Base-by-base conservation (phyloP, 1,140 invertebrate genomes). In the Pseudomyrmex gracilis region DNA sequence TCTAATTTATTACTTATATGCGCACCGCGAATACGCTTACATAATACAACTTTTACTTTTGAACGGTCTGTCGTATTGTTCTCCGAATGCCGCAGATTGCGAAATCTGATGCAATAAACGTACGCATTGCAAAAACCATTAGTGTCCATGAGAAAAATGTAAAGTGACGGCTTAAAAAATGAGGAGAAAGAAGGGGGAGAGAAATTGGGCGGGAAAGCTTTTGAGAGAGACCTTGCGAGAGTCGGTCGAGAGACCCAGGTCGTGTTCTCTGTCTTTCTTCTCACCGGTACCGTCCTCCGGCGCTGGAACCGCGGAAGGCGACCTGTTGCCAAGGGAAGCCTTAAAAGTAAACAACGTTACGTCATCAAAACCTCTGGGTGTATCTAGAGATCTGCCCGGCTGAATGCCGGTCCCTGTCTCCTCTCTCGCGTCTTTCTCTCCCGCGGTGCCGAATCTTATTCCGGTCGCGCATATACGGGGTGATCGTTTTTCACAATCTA, bases 301-400 rank as follows among this genome's bases (percentile, higher is more conserved):
- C 68, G 61, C 55, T 71, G 68, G 67, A 73, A 82, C 83, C 57
- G 74, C 70, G 90, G 77, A 86, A 89, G 83, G 67, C 85, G 89
- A 91, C 90, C 90, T 91, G 90, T 91, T 91, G 90, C 90, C 84
- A 91, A 90, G 90, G 90, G 90, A 90, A 90, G 87, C 22, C 63
- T 90, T 86, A 68, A 91, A 90, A 90, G 90, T 91, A 91, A 91
- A 91, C 90, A 91, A 90, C 82, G 82, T 91, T 91, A 87, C 90
- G 90, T 90, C 90, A 91, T 82, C 77, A 63, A 67, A 60, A 73
- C 13, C 73, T 60, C 78, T 83, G 83, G 82, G 34, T 34, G 34
- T 73, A 85, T 87, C 85, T 84, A 88, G 83, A 83, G 57, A 71
- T 55, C 53, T 60, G 55, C 22, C 85, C 61, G 47, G 78, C 60